phyloP scores from a whole-genome alignment of 2,797 vertebrate species.

The Neolamprologus multifasciatus region DNA sequence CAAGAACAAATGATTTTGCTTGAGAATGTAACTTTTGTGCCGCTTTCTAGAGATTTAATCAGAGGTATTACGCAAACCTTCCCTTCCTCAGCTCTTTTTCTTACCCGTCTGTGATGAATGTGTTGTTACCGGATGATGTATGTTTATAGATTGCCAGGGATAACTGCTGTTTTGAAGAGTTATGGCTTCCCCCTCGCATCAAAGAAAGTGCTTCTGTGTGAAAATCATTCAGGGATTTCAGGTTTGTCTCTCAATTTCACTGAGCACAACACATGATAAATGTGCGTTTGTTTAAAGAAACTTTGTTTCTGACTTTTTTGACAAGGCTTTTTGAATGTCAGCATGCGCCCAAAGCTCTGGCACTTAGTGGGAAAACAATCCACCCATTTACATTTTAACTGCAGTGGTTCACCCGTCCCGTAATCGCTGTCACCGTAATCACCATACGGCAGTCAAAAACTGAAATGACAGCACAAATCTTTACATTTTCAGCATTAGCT shows the following conservation, averaged over 20 bases:
- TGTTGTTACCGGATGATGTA: constrained; percentile 79
- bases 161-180: constrained; percentile 80
- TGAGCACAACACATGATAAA: constrained; percentile 41
- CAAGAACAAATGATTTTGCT: constrained; percentile 69
- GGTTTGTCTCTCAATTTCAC: constrained; percentile 48
- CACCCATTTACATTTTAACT: neutral
- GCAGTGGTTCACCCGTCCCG: neutral
- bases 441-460: constrained; percentile 34
- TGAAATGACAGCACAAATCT: constrained; percentile 33
- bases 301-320: constrained; percentile 43
- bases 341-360: neutral
- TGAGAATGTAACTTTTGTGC: constrained; percentile 75
- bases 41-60: constrained; percentile 72
- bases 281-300: constrained; percentile 29
- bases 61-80: constrained; percentile 71
- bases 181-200: constrained; percentile 76
- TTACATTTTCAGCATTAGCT: constrained; percentile 33
- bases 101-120: constrained; percentile 80
- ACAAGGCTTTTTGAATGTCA: constrained; percentile 40
- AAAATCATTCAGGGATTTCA: constrained; percentile 72
- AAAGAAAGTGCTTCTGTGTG: constrained; percentile 66
- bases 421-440: constrained; percentile 26
- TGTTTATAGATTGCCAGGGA: constrained; percentile 80
- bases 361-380: neutral
- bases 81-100: constrained; percentile 52